Base-by-base conservation (phyloP, 2,113 vertebrate species). In the Eurystomus gularis region DNA sequence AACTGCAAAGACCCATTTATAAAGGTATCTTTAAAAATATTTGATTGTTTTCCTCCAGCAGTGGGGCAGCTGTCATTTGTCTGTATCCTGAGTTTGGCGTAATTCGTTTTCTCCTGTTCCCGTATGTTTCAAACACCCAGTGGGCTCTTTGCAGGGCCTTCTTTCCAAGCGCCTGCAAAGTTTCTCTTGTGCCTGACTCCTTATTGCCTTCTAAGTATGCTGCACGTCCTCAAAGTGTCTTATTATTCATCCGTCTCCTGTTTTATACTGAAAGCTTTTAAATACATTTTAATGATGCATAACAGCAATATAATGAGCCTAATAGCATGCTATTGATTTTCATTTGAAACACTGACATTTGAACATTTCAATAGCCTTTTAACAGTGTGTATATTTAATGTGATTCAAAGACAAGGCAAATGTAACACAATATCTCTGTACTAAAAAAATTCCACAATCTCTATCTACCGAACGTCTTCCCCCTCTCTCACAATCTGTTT, bases 251-350 rank as follows among this genome's bases (percentile, higher is more conserved):
- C 48, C 60, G 24, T 94, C 89, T 93, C 76, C 73, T 75, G 48
- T 81, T 82, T 89, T 90, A n/a, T 85, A 57, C 79, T 92, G 86
- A 94, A 96, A 96, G 95, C 95, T 95, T 97, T 94, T 84, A 93
- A 94, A 95, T 96, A 68, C 33, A 11, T 91, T 96, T 94, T 86
- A 94, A 90, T 94, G 92, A 90, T 90, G 79, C 66, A 88, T 82
- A 94, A 82, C 54, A 57, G 85, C 77, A 78, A 35, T 85, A 81
- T 66, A 94, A 92, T 65, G 69, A 96, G 82, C 83, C 51, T 97
- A 97, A 96, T 93, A 95, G 97, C 68, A 54, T 72, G 51, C 66
- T 95, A 97, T 97, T 97, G 97, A 97, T 96, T 97, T 96, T 96
- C 73, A 54, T 93, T 83, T 96, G 87, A 91, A 96, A 94, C 80